Evolutionary conservation across 2,888 invertebrate species (phyloP), one percentile per base, ranked within the genome.

Genomic region (Dolichopus griseipennis): DNA sequence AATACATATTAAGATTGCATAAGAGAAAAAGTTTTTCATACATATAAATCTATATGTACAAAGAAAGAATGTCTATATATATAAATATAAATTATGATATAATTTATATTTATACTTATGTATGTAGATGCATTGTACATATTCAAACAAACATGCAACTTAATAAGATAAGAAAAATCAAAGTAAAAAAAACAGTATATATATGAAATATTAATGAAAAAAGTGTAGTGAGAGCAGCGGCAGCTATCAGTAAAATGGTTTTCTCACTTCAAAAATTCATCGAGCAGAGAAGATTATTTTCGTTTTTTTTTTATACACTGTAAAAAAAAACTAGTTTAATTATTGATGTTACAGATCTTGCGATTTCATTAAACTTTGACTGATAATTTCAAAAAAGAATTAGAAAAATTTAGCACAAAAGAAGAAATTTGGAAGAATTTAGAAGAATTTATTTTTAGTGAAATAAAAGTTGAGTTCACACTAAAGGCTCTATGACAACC

Each of bases 161-260:
- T 18, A 15, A 18, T 52, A n/a, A 1, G 52, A 52, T 52, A 52
- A 52, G 52, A 52, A 18, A 15, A 52, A 52, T 18, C 9, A 15
- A n/a, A 52, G 8, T 18, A 15, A n/a, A 52, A 6, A 52, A 18
- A 18, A 52, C 1, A 52, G 18, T 3, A 7, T 18, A 18, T 18
- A 52, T 10, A 37, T 52, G 18, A 52, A 52, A 52, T 18, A 12
- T 12, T 6, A 37, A 37, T 10, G 37, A 37, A 52, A n/a, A 43
- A 52, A 52, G 6, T 52, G 15, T 52, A 52, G 52, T 52, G 52
- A 52, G 52, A 52, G 52, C 52, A 52, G 52, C 52, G 52, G 52
- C 52, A 52, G 52, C 52, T 52, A 52, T 52, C 52, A 52, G 52
- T 52, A 52, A 52, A 52, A 52, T 52, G 52, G 52, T 52, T 52